phyloP scores from a whole-genome alignment of 2,113 vertebrate genomes.

The Triplophysa dalaica region DNA sequence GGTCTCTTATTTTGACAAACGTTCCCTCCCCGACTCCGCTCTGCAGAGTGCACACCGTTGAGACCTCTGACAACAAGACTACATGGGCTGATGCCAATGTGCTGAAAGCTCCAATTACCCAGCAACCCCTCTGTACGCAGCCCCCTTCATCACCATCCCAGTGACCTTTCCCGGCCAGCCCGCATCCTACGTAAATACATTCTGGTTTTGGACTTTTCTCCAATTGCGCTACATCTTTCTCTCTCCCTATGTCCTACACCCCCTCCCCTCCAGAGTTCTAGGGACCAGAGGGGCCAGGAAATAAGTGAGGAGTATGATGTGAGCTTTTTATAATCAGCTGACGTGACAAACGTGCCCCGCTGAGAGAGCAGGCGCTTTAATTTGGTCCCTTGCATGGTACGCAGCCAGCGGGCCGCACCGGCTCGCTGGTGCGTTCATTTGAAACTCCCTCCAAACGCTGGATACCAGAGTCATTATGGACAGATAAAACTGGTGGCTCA shows the following conservation, averaged over 20 bases:
- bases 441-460: conserved; percentile 42
- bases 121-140: conserved; percentile 22
- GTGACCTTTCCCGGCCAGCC: conserved; percentile 41
- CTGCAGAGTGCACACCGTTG: neutral
- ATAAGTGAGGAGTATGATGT: conserved; percentile 48
- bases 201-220: conserved; percentile 28
- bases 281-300: conserved; percentile 31
- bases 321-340: conserved; percentile 53
- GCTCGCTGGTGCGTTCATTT: conserved; percentile 47
- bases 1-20: conserved; percentile 33
- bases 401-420: conserved; percentile 18
- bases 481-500: conserved; percentile 41
- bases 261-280: neutral
- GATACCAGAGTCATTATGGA: conserved; percentile 48
- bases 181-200: neutral
- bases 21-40: conserved; percentile 1
- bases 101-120: conserved; percentile 49
- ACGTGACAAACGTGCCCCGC: conserved; percentile 41
- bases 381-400: conserved; percentile 45
- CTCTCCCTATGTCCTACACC: neutral
- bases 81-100: conserved; percentile 36
- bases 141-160: conserved; percentile 24
- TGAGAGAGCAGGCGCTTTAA: conserved; percentile 38
- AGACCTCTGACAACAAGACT: conserved; percentile 35
- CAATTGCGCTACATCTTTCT: neutral